Conservation (phyloP, 2,888 invertebrate species). For the Cheilosia impressa region DNA sequence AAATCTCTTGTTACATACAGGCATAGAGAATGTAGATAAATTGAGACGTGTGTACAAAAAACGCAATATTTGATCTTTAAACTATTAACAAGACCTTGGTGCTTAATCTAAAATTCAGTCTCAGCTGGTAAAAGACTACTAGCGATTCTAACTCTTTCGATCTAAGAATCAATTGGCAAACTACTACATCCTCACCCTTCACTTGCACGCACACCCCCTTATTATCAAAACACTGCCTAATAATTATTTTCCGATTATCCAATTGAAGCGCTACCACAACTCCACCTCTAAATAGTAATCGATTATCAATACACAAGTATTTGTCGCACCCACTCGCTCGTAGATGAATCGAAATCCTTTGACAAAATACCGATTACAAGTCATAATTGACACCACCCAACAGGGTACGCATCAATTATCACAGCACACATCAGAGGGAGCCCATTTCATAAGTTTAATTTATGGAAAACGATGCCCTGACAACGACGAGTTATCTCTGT, state of each 20-base stretch:
- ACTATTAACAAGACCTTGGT: too few relatives aligned
- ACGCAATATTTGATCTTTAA: too few relatives aligned
- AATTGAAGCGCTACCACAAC: constrained; percentile 6
- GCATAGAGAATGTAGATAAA: too few relatives aligned
- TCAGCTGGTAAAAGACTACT: too few relatives aligned
- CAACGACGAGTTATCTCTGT: constrained; percentile 15
- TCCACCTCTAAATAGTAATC: constrained; percentile 21
- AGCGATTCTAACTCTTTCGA: too few relatives aligned
- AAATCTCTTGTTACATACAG: too few relatives aligned
- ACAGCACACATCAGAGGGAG: constrained; percentile 17
- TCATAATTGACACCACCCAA: constrained; percentile 41
- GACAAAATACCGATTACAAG: constrained; percentile 43
- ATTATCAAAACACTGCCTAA: neutral
- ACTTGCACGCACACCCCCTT: too few relatives aligned
- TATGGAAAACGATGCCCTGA: constrained; percentile 50
- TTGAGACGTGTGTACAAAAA: too few relatives aligned
- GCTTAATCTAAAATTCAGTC: too few relatives aligned
- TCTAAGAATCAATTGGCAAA: too few relatives aligned
- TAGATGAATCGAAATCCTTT: constrained; percentile 36
- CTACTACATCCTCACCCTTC: too few relatives aligned
- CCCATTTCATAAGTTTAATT: constrained; percentile 51
- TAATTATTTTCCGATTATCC: constrained; percentile 50
- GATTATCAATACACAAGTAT: constrained; percentile 23
- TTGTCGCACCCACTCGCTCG: neutral
- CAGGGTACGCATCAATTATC: constrained; percentile 43